Evolutionary conservation across 2,113 vertebrate species (phyloP), one percentile per base, ranked within the genome.

Genomic region (Mandrillus leucophaeus): DNA sequence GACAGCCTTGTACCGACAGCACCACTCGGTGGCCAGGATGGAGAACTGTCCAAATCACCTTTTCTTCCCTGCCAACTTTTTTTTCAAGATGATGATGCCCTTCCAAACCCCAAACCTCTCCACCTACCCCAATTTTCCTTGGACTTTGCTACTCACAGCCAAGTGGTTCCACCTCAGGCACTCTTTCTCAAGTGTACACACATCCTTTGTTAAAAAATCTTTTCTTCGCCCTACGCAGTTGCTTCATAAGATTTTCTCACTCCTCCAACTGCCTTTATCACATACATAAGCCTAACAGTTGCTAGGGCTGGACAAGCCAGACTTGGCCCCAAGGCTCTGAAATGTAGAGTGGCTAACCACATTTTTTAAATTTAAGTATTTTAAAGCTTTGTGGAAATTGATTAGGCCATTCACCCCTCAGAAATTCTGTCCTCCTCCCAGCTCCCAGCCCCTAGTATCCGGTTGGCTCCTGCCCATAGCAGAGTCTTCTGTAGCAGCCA

Each of bases 1-100:
- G 50, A 52, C 94, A 87, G 35, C 57, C 91, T 80, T 78, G 95
- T 79, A 18, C 38, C 64, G 0, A 96, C 90, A 98, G 96, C 97
- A 70, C 98, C 97, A 75, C 97, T 38, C 3, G 6, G 98, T 97
- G 98, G 96, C 61, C 90, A 85, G 59, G 20, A 66, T 14, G 30
- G 89, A 78, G 97, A 97, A 96, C 27, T 81, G 86, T 43, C 32
- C n/a, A 70, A 75, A 30, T 45, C 32, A 11, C 10, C 20, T 73
- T 95, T 64, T 38, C 48, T 35, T 84, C n/a, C 32, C 35, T 85
- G 20, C 32, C 59, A 81, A 66, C 13, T 35, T 66, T 8, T 78
- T 64, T 64, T 64, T 32, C n/a, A 35, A 64, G 14, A 90, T 3
- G 25, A 45, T 22, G 32, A 64, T 64, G 61, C 11, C 27, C 18